phyloP scores from a whole-genome alignment of 2,113 vertebrate genomes.

The Odocoileus hemionus region DNA sequence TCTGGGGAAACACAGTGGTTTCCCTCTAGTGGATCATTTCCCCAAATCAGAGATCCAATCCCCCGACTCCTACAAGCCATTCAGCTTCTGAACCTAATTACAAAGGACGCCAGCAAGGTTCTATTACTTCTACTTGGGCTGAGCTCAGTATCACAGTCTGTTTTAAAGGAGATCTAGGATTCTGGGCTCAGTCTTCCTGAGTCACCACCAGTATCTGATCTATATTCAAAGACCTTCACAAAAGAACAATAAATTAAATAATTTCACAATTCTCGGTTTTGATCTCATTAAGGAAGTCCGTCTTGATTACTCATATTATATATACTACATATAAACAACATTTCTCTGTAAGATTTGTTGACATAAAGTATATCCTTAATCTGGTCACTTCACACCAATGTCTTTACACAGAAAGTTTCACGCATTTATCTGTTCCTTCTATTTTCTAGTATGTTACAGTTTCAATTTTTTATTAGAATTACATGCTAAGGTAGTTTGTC shows the following conservation, averaged over 20 bases:
- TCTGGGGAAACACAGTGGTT: not conserved
- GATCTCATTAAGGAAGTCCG: not conserved
- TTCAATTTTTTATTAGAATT: not conserved
- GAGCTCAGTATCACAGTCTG: not conserved
- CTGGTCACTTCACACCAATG: not conserved
- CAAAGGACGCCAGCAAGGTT: not conserved
- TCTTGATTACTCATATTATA: not conserved
- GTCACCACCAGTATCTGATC: not conserved
- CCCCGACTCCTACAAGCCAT: not conserved
- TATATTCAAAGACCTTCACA: not conserved
- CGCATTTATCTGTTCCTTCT: not conserved
- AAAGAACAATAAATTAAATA: not conserved
- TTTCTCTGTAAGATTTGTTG: not conserved
- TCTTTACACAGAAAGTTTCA: not conserved
- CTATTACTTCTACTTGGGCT: not conserved
- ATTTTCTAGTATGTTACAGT: not conserved
- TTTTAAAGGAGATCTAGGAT: not conserved
- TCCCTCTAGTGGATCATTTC: not conserved
- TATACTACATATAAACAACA: not conserved
- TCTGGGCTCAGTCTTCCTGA: not conserved
- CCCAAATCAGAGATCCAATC: not conserved
- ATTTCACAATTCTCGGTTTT: constrained; percentile 6
- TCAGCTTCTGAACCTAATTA: not conserved
- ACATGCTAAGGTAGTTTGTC: not conserved
- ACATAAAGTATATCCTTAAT: not conserved